Percentiles rank a stretch among this genome's conserved stretches.
Evolutionary conservation across 2,797 vertebrate genomes (phyloP).

Genomic region (Lacerta viridis): DNA sequence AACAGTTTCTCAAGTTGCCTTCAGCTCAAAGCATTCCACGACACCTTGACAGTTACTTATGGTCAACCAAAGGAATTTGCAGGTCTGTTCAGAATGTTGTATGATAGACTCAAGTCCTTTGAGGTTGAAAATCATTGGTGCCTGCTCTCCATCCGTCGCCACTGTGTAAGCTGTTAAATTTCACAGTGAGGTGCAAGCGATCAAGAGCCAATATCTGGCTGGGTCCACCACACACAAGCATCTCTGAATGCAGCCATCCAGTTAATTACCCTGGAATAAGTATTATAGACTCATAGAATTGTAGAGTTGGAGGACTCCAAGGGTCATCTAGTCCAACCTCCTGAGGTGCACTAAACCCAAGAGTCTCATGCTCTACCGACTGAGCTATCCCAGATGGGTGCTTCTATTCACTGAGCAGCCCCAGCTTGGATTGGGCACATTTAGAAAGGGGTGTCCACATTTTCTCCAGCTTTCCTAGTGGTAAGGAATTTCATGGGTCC

Average conservation of each 20-base stretch:
- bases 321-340: no score
- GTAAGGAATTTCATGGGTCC: no score
- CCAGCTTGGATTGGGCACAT: not conserved
- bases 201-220: not conserved
- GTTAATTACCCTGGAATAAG: not conserved
- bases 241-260: not conserved
- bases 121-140: conserved; percentile 48
- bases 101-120: conserved; percentile 55
- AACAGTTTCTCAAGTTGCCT: not conserved
- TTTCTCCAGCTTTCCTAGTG: no score
- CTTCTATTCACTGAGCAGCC: not conserved
- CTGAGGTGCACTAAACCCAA: no score
- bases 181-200: conserved; percentile 10
- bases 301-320: no score
- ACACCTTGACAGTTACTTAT: conserved; percentile 63
- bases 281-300: not conserved
- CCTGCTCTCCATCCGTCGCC: conserved; percentile 16
- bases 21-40: conserved; percentile 71
- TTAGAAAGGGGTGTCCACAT: no score
- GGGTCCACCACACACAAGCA: not conserved
- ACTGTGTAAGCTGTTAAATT: conserved; percentile 29
- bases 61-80: conserved; percentile 82
- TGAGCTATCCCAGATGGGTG: no score
- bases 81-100: conserved; percentile 56
- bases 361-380: no score